Evolutionary conservation across 2,113 vertebrate genomes (phyloP).

Genomic region (Ramphastos sulfuratus): DNA sequence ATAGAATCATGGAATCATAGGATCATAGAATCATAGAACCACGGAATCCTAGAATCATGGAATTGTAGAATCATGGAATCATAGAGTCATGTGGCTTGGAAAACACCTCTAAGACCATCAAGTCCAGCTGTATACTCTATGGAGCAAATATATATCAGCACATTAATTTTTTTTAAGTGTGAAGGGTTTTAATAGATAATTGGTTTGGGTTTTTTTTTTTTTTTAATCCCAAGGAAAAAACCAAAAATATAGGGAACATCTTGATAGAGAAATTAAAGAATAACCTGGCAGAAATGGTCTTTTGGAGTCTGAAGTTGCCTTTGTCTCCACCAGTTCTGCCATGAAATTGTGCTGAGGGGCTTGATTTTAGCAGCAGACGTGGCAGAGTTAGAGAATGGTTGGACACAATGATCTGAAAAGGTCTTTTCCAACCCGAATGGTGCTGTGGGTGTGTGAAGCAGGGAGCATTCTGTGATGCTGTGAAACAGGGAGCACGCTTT

Average conservation of each 20-base stretch:
- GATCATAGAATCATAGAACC: too few species aligned
- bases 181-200: neutral
- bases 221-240: neutral
- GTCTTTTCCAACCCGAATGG: too few species aligned
- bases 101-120: too few species aligned
- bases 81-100: too few species aligned
- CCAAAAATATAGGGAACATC: constrained; percentile 36
- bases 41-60: too few species aligned
- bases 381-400: too few species aligned
- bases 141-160: neutral
- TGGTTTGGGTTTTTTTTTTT: neutral
- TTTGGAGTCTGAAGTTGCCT: constrained; percentile 69
- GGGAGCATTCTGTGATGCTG: neutral
- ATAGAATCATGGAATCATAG: too few species aligned
- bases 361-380: too few species aligned
- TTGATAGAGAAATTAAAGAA: constrained; percentile 65
- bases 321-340: constrained; percentile 72
- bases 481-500: constrained; percentile 70
- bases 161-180: neutral
- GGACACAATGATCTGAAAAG: too few species aligned
- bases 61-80: too few species aligned
- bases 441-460: too few species aligned
- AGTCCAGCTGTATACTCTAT: neutral
- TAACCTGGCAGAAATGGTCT: constrained; percentile 55
- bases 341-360: neutral